Conservation (phyloP, 1,140 invertebrate genomes). For the Adoxophyes honmai region DNA sequence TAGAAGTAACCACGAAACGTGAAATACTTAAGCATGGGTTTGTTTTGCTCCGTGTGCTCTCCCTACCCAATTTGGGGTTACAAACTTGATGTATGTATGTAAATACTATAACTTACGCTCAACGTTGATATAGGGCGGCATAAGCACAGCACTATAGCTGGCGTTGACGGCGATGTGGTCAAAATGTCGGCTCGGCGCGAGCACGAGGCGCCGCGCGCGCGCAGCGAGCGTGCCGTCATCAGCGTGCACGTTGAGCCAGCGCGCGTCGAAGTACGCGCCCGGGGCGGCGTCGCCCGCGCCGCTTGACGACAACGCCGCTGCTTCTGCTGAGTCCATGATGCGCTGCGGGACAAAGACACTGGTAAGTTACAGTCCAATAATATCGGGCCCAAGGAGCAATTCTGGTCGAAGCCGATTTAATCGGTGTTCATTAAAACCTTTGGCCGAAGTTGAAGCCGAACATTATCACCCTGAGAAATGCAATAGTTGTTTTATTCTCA, state of each 20-base stretch:
- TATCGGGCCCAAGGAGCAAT: too few species aligned
- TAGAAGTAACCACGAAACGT: too few species aligned
- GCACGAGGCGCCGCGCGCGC: constrained; percentile 81
- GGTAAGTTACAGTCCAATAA: too few species aligned
- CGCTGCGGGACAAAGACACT: constrained; percentile 78
- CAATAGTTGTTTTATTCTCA: too few species aligned
- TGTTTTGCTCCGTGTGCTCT: too few species aligned
- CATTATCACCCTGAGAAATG: too few species aligned
- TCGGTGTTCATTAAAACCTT: too few species aligned
- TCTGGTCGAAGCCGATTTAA: too few species aligned
- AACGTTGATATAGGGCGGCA: constrained; percentile 90
- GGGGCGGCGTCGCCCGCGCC: constrained; percentile 68
- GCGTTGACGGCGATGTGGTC: constrained; percentile 91
- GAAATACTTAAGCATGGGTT: too few species aligned
- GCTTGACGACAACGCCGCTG: constrained; percentile 85
- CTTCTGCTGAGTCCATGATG: constrained; percentile 92
- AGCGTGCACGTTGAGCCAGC: constrained; percentile 84
- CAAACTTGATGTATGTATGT: neutral
- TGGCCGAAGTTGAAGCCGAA: too few species aligned
- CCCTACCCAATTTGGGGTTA: too few species aligned
- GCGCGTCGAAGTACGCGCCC: constrained; percentile 82
- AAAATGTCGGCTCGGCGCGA: constrained; percentile 86
- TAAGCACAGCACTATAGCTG: constrained; percentile 91
- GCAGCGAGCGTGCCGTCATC: constrained; percentile 83
- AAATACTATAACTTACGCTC: constrained; percentile 79